A percentile compares a stretch with the other conserved stretches of the same genome.
Evolutionary conservation across 2,888 invertebrate species (phyloP).

Genomic region (Cephus rjabovi): DNA sequence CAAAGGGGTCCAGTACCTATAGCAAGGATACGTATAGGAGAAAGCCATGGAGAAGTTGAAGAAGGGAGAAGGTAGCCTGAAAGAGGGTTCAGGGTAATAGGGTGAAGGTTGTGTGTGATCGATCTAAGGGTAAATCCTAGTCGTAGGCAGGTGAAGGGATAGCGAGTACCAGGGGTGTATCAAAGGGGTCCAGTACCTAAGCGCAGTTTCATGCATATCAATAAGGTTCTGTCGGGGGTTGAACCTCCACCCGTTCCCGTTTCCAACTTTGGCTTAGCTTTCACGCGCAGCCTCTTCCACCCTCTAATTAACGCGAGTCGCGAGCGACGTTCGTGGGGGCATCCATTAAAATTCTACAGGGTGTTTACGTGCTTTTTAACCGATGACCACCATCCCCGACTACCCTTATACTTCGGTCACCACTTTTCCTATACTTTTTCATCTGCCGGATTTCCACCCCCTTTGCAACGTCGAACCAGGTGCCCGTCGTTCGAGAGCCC

Average conservation of each 20-base stretch:
- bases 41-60: too few species aligned
- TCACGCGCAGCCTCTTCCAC: not conserved
- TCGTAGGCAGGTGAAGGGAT: not conserved
- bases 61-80: too few species aligned
- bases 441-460: slow-evolving; percentile 14
- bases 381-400: not conserved
- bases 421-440: slow-evolving; percentile 10
- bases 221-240: slow-evolving; percentile 33
- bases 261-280: slow-evolving; percentile 36
- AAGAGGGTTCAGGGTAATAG: too few species aligned
- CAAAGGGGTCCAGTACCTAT: slow-evolving; percentile 7
- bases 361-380: slow-evolving; percentile 2
- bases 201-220: slow-evolving; percentile 50
- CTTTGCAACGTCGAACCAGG: not conserved
- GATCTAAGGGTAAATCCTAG: not conserved
- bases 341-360: slow-evolving; percentile 6
- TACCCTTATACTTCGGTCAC: not conserved
- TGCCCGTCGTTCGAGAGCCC: not conserved
- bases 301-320: slow-evolving; percentile 3
- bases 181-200: slow-evolving; percentile 28
- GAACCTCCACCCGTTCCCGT: slow-evolving; percentile 20
- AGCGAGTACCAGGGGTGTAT: slow-evolving; percentile 27
- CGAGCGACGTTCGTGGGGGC: not conserved
- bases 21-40: too few species aligned
- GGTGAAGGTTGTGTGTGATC: not conserved